Percentiles rank a stretch among this genome's conserved stretches.
Evolutionary conservation across 2,888 invertebrate genomes (phyloP).

Genomic region (Andrena flavipes): DNA sequence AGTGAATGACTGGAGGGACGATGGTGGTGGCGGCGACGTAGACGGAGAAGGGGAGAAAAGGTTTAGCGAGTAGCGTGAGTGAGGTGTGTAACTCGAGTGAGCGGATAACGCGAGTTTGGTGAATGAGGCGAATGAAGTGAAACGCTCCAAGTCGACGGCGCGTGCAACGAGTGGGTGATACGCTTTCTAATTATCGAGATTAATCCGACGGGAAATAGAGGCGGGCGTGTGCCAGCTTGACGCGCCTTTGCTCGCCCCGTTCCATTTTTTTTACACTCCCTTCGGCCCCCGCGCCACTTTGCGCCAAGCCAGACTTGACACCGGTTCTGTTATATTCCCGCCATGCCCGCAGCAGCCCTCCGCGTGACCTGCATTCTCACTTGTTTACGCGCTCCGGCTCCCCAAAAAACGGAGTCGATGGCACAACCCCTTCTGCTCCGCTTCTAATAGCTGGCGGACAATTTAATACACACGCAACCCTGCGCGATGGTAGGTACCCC

Average conservation of each 20-base stretch:
- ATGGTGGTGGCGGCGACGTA: conserved; percentile 53
- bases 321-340: conserved; percentile 60
- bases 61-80: conserved; percentile 68
- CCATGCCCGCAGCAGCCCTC: conserved; percentile 42
- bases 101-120: conserved; percentile 76
- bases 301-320: conserved; percentile 51
- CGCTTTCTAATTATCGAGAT: conserved; percentile 81
- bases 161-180: conserved; percentile 79
- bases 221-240: conserved; percentile 62
- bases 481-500: no score
- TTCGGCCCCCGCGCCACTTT: conserved; percentile 40
- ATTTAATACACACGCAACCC: no score
- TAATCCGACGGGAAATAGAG: conserved; percentile 72
- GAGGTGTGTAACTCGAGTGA: conserved; percentile 74
- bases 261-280: conserved; percentile 24
- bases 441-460: not conserved
- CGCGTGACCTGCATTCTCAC: conserved; percentile 54
- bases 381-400: conserved; percentile 38
- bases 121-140: conserved; percentile 79
- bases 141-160: conserved; percentile 77
- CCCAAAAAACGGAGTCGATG: conserved; percentile 19
- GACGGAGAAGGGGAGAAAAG: conserved; percentile 61
- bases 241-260: conserved; percentile 58
- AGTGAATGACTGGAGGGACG: conserved; percentile 72
- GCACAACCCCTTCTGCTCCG: not conserved